phyloP scores from a whole-genome alignment of 2,797 vertebrate species.

The Chromis chromis region DNA sequence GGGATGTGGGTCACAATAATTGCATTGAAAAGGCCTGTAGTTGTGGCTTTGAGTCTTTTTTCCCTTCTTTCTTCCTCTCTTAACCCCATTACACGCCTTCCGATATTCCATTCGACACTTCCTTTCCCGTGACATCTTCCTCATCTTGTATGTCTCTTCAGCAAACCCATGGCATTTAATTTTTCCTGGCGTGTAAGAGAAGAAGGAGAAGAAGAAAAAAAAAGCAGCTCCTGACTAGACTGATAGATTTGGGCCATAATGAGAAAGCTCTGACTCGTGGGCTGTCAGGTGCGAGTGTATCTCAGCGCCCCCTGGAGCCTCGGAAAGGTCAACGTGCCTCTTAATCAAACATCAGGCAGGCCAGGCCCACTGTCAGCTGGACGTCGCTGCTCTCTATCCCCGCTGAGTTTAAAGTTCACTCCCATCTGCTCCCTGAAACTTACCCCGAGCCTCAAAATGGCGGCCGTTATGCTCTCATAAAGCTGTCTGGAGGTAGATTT shows the following conservation, averaged over 20 bases:
- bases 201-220: too few relatives aligned
- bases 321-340: conserved; percentile 83
- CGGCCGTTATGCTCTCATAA: conserved; percentile 49
- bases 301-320: conserved; percentile 77
- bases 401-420: conserved; percentile 82
- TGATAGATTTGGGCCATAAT: conserved; percentile 77
- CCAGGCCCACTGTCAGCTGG: conserved; percentile 72
- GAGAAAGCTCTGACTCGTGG: conserved; percentile 60
- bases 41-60: not conserved
- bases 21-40: not conserved
- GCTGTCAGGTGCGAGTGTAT: conserved; percentile 76
- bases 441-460: conserved; percentile 54
- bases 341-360: conserved; percentile 86
- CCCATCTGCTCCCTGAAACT: conserved; percentile 72
- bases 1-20: conserved; percentile 1
- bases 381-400: conserved; percentile 68
- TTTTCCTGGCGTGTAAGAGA: conserved; percentile 13
- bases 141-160: conserved; percentile 7
- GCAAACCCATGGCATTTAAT: conserved; percentile 49
- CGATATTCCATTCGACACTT: conserved; percentile 13
- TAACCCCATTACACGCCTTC: conserved; percentile 2
- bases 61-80: not conserved
- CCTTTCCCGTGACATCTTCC: conserved; percentile 35
- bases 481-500: conserved; percentile 58
- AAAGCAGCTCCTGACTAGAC: conserved; percentile 35